Conservation (phyloP, 2,797 vertebrate species). For the Rachycentron canadum region DNA sequence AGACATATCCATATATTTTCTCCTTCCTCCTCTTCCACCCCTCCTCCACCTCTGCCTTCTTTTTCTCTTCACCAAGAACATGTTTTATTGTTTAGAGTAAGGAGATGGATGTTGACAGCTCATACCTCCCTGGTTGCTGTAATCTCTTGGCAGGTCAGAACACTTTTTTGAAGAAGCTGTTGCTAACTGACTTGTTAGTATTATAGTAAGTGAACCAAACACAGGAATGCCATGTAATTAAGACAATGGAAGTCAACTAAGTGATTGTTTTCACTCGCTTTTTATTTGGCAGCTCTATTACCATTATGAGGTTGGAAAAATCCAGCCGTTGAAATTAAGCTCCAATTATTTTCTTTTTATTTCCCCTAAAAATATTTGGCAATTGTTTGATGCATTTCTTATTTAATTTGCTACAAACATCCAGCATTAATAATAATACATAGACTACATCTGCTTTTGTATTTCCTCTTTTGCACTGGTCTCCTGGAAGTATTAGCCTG, state of each 20-base stretch:
- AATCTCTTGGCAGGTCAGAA: too few relatives aligned
- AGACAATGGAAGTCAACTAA: background rate
- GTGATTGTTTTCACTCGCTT: background rate
- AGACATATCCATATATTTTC: background rate
- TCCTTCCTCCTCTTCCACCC: background rate
- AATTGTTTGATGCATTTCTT: background rate
- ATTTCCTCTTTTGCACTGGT: slow-evolving; percentile 8
- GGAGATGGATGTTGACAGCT: background rate
- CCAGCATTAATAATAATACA: background rate
- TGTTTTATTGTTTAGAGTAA: background rate
- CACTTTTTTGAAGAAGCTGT: background rate
- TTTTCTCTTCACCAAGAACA: background rate
- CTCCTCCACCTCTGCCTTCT: too few relatives aligned
- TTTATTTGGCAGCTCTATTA: background rate
- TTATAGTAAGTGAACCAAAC: slow-evolving; percentile 1
- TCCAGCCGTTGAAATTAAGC: background rate
- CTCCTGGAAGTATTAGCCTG: slow-evolving; percentile 2
- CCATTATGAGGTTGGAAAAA: background rate
- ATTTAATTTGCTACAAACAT: background rate
- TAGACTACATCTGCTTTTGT: background rate
- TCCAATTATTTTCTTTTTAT: background rate
- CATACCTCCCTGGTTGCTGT: too few relatives aligned
- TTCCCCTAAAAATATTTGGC: background rate
- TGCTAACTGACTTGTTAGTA: background rate
- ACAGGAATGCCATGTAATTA: background rate